Evolutionary conservation across 2,888 invertebrate genomes (phyloP).

Genomic region (Nysson spinosus): DNA sequence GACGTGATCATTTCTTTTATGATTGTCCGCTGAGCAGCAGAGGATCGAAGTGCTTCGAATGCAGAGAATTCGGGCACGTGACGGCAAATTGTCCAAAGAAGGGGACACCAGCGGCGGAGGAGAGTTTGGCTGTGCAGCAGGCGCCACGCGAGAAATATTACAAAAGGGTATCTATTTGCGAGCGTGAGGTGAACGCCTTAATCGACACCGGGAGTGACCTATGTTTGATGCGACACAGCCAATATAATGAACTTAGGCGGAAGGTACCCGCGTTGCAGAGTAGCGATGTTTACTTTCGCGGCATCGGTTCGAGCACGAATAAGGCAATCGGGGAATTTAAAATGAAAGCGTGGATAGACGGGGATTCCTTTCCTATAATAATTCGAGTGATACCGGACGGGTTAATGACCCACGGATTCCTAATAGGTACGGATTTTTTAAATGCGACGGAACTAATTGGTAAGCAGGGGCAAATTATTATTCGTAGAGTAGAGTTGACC

Average conservation of each 20-base stretch:
- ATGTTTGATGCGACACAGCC: no score
- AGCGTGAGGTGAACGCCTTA: background rate
- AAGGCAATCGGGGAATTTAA: no score
- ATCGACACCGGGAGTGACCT: no score
- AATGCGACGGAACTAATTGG: background rate
- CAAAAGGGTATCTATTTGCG: background rate
- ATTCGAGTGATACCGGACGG: background rate
- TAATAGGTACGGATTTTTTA: conserved; percentile 1
- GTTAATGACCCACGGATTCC: background rate
- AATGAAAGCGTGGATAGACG: no score
- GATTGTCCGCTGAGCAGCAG: background rate
- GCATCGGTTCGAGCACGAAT: no score
- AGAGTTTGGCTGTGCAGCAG: background rate
- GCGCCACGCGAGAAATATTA: background rate
- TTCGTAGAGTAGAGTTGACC: background rate
- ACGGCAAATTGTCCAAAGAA: background rate
- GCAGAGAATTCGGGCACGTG: background rate
- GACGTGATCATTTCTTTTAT: background rate
- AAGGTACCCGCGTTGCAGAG: no score
- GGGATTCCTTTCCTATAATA: no score
- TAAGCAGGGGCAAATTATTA: background rate
- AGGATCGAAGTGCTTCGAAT: background rate
- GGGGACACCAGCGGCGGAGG: background rate
- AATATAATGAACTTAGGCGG: no score
- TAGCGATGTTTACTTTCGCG: no score